A percentile compares a stretch with the other conserved stretches of the same genome.
Conservation (phyloP, 2,797 vertebrate genomes). For the Champsocephalus gunnari region DNA sequence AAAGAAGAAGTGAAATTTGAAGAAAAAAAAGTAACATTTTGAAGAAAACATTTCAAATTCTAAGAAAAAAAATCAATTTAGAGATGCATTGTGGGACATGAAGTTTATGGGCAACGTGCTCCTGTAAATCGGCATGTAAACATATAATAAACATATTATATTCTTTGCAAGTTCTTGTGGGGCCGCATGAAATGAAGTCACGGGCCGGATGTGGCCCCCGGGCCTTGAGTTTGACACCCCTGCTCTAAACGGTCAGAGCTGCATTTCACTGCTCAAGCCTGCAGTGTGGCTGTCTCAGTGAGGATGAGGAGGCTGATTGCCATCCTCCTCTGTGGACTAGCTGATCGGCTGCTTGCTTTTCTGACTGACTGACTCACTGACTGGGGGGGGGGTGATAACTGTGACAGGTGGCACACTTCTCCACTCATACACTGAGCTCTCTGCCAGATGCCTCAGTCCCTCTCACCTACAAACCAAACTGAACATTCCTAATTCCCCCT, state of each 20-base stretch:
- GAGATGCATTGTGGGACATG: too few species aligned
- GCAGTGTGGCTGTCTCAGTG: constrained; percentile 43
- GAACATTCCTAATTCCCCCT: constrained; percentile 24
- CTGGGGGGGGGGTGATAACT: constrained; percentile 23
- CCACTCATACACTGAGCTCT: constrained; percentile 43
- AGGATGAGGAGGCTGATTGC: constrained; percentile 59
- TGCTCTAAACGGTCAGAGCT: constrained; percentile 63
- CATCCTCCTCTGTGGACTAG: constrained; percentile 41
- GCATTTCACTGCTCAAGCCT: constrained; percentile 48
- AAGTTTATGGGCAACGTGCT: too few species aligned
- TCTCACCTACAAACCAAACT: constrained; percentile 16
- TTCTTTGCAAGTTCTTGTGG: too few species aligned
- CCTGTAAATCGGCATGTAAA: too few species aligned
- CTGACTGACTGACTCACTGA: constrained; percentile 21
- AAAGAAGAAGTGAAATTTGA: too few species aligned
- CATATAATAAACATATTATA: too few species aligned
- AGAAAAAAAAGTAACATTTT: too few species aligned
- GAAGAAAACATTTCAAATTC: too few species aligned
- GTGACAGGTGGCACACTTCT: constrained; percentile 52
- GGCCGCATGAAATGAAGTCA: too few species aligned
- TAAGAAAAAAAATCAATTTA: too few species aligned
- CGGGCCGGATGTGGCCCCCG: too few species aligned
- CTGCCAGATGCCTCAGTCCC: constrained; percentile 34
- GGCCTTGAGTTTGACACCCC: too few species aligned
- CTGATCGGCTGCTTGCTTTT: constrained; percentile 34